Percentiles rank a stretch among this genome's conserved stretches.
phyloP scores from a whole-genome alignment of 2,113 vertebrate genomes.

The Gadus chalcogrammus region DNA sequence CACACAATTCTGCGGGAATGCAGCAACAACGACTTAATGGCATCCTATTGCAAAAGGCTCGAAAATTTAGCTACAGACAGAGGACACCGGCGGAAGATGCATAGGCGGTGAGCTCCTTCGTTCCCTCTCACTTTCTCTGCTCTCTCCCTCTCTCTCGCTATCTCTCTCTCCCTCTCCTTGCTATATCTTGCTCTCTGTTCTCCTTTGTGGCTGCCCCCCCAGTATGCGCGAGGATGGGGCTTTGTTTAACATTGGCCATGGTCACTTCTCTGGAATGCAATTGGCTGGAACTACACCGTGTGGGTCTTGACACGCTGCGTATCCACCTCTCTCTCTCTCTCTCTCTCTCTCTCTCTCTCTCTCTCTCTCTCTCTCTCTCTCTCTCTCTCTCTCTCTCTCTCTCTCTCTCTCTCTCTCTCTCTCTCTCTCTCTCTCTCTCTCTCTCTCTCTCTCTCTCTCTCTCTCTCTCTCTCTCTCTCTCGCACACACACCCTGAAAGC shows the following conservation, averaged over 20 bases:
- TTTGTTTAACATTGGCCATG: slow-evolving; percentile 77
- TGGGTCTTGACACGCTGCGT: slow-evolving; percentile 76
- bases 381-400: no score
- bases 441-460: slow-evolving; percentile 18
- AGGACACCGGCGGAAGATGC: slow-evolving; percentile 54
- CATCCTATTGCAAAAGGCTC: slow-evolving; percentile 59
- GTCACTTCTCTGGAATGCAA: slow-evolving; percentile 82
- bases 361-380: no score
- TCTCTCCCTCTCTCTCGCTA: slow-evolving; percentile 46
- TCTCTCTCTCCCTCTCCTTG: slow-evolving; percentile 33
- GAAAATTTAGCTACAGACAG: slow-evolving; percentile 54
- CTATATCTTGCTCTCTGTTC: slow-evolving; percentile 31
- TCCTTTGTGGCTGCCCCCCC: slow-evolving; percentile 53
- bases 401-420: no score
- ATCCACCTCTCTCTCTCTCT: slow-evolving; percentile 42
- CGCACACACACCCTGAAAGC: slow-evolving; percentile 43
- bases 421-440: no score
- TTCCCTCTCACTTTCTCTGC: slow-evolving; percentile 38
- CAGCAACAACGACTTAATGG: slow-evolving; percentile 54
- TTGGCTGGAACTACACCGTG: slow-evolving; percentile 79
- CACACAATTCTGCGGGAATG: slow-evolving; percentile 51
- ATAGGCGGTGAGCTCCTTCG: slow-evolving; percentile 58
- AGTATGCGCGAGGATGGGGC: slow-evolving; percentile 62
- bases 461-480: slow-evolving; percentile 34
- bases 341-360: slow-evolving; percentile 18